Evolutionary conservation across 1,140 invertebrate genomes (phyloP).

Genomic region (Pseudomyrmex cubaensis): DNA sequence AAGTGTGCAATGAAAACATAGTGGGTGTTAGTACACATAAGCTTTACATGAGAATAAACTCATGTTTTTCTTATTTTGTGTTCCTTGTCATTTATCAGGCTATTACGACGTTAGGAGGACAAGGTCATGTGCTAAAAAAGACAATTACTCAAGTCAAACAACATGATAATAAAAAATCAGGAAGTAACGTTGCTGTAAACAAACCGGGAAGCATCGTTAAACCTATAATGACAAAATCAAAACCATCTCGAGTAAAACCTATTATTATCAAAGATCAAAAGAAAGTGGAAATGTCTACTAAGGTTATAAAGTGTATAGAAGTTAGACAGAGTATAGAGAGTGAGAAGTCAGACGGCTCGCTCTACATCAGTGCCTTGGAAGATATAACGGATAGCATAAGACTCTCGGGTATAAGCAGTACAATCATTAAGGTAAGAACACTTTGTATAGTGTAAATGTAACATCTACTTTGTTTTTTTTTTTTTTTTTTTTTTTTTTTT

Average conservation of each 20-base stretch:
- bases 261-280: constrained; percentile 62
- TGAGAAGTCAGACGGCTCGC: constrained; percentile 88
- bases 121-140: constrained; percentile 78
- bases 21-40: too few species aligned
- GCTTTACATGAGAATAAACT: too few species aligned
- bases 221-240: constrained; percentile 68
- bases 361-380: constrained; percentile 92
- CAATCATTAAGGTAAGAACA: constrained; percentile 80
- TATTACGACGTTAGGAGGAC: constrained; percentile 77
- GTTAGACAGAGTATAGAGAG: constrained; percentile 80
- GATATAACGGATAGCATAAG: constrained; percentile 84
- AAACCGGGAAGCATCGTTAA: constrained; percentile 60
- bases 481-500: constrained; percentile 1
- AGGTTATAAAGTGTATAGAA: constrained; percentile 71
- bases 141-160: constrained; percentile 63
- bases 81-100: constrained; percentile 70
- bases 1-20: too few species aligned
- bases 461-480: neutral
- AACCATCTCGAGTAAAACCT: constrained; percentile 70
- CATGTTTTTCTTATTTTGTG: neutral
- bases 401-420: constrained; percentile 54
- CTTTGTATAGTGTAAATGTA: neutral
- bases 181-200: constrained; percentile 20
- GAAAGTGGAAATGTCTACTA: constrained; percentile 54
- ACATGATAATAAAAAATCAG: too few species aligned